Base-by-base conservation (phyloP, 2,113 vertebrate genomes). In the Cryptomyrus ogoouensis region DNA sequence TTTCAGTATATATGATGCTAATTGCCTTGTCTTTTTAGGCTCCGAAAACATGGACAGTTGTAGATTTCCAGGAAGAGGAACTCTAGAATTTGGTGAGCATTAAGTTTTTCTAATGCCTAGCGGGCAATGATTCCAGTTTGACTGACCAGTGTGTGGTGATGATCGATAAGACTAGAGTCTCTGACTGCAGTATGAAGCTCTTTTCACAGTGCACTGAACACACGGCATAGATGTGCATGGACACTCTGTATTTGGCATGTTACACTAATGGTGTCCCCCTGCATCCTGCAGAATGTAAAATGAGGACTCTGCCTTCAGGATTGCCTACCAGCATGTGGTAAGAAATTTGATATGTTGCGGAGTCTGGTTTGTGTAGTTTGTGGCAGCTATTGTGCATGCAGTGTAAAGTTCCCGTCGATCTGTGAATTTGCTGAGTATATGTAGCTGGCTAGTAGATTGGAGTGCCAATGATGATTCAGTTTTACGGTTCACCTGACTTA, bases 401-500 rank as follows among this genome's bases (percentile, higher is more conserved):
- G 58, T 53, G 19, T 56, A 31, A 70, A 27, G 62, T 70, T 70
- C 62, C n/a, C 0, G 10, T 70, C 27, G 0, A 27, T 66, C 62
- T 24, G 21, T 42, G 42, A 47, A 84, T 19, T 70, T 58, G 80
- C 50, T 27, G 12, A 50, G 15, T 4, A 53, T 17, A 21, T 13
- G 44, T 84, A 19, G 5, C 42, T 3, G 9, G 15, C 24, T 89
- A 13, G 74, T 35, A 47, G 44, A 19, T 39, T 49, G 21, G 46
- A 24, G 88, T 91, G 89, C 93, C 91, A 1, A 91, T 94, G 92
- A 94, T 93, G 91, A 94, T 85, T 92, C 70, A 44, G 19, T 77
- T 90, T 88, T 90, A 90, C 24, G 91, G 91, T 93, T 92, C 84
- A 8, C 70, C 93, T 92, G 92, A 93, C 80, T 52, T 21, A 0